Percentiles rank a stretch among this genome's conserved stretches.
phyloP scores from a whole-genome alignment of 1,140 invertebrate genomes.

The Bombus fervidus region DNA sequence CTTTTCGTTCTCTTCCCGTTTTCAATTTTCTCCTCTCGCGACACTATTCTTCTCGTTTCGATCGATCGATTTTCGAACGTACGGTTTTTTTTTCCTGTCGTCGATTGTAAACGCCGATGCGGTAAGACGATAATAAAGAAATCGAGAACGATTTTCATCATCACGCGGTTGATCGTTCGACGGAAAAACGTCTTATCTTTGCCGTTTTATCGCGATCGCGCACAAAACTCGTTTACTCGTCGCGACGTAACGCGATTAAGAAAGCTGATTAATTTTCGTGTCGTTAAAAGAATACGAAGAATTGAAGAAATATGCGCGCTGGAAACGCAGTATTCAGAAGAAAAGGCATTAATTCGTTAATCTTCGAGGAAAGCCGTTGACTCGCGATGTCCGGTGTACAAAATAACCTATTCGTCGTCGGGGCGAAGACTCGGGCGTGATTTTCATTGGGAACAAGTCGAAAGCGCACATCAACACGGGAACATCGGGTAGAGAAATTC shows the following conservation, averaged over 20 bases:
- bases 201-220: slow-evolving; percentile 30
- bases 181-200: slow-evolving; percentile 1
- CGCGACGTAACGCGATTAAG: not conserved
- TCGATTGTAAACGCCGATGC: not conserved
- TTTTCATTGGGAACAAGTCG: slow-evolving; percentile 51
- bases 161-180: not conserved
- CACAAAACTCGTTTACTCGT: slow-evolving; percentile 10
- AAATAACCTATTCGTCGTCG: not conserved
- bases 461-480: slow-evolving; percentile 51
- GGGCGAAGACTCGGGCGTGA: slow-evolving; percentile 32
- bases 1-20: too few species aligned
- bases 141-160: not conserved
- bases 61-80: slow-evolving; percentile 1
- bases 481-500: slow-evolving; percentile 25
- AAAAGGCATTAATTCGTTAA: slow-evolving; percentile 25
- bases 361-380: not conserved
- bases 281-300: too few species aligned
- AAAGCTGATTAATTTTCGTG: slow-evolving; percentile 2
- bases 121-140: not conserved
- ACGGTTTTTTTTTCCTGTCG: not conserved
- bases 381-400: slow-evolving; percentile 3
- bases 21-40: not conserved
- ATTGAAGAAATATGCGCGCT: not conserved
- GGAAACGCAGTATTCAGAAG: slow-evolving; percentile 12
- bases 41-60: slow-evolving; percentile 40